Evolutionary conservation across 2,113 vertebrate genomes (phyloP), one percentile per base, ranked within the genome.

Genomic region (Glaucidium brasilianum): DNA sequence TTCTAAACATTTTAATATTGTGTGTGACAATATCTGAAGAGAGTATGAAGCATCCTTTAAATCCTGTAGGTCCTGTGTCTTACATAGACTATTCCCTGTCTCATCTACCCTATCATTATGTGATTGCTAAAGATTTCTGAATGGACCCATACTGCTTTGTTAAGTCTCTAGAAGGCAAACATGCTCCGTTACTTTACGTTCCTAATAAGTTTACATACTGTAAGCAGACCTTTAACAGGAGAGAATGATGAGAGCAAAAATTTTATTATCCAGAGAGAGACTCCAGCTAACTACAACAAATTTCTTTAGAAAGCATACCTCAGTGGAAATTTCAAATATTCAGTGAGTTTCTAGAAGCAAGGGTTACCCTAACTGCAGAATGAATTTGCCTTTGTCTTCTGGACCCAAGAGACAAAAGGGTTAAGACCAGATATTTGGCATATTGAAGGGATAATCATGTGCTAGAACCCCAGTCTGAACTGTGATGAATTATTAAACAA

Each of bases 401-500:
- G 15, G 15, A 37, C 63, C 30, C 63, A 81, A 85, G 63, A 87
- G 56, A 60, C 45, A 49, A 82, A 88, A 69, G 64, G 37, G 79
- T 92, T 97, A 96, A 94, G 83, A 85, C 59, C 66, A 75, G 55
- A 34, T 94, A 91, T 94, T 94, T 95, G 92, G 71, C 89, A 94
- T 85, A 90, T 73, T 94, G 95, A 94, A 96, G 71, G 92, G 21
- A 63, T 87, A 98, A 81, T 77, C 50, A 30, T 90, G 37, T 92
- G 90, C 92, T 93, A 94, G 83, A 94, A 87, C 83, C 73, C 87
- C 81, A 76, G 30, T 92, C 78, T 95, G 93, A 97, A 91, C 90
- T 73, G 88, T 86, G 89, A 97, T 98, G 97, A 98, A 98, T 98
- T 98, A 98, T 98, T 98, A 94, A 98, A 94, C 88, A 93, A 96